Percentiles rank a stretch among this genome's conserved stretches.
Conservation (phyloP, 2,888 invertebrate genomes). For the Coecobrya sp. region DNA sequence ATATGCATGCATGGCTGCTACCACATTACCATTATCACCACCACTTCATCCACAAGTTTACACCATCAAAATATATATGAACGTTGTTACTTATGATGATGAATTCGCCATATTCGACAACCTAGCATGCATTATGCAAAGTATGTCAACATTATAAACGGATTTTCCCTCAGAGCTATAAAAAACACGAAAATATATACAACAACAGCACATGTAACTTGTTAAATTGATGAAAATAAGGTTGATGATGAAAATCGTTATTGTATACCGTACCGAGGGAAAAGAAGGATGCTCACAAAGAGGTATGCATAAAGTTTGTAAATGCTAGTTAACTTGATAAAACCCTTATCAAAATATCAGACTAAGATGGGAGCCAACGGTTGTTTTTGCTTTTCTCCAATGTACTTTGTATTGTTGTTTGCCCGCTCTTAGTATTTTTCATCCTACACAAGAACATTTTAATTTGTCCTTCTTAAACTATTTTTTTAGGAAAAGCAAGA, state of each 20-base stretch:
- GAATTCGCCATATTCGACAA: neutral
- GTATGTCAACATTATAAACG: slow-evolving; percentile 4
- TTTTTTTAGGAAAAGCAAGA: neutral
- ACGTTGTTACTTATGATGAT: neutral
- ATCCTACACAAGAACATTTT: neutral
- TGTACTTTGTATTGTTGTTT: neutral
- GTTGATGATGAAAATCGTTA: slow-evolving; percentile 13
- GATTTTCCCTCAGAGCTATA: neutral
- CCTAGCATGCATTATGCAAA: slow-evolving; percentile 40
- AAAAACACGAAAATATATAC: neutral
- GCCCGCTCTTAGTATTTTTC: neutral
- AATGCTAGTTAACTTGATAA: neutral
- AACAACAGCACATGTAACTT: neutral
- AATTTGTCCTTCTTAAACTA: slow-evolving; percentile 39
- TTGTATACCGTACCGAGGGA: neutral
- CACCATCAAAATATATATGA: neutral
- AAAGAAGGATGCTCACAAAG: neutral
- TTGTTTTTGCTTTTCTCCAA: neutral
- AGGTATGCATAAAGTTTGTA: neutral
- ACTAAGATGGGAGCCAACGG: neutral
- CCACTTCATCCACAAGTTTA: too few species aligned
- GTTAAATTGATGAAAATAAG: neutral
- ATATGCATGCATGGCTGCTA: neutral
- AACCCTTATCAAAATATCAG: neutral
- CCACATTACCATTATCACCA: slow-evolving; percentile 9